Evolutionary conservation across 2,888 invertebrate species (phyloP).

Genomic region (Norana najaformis): DNA sequence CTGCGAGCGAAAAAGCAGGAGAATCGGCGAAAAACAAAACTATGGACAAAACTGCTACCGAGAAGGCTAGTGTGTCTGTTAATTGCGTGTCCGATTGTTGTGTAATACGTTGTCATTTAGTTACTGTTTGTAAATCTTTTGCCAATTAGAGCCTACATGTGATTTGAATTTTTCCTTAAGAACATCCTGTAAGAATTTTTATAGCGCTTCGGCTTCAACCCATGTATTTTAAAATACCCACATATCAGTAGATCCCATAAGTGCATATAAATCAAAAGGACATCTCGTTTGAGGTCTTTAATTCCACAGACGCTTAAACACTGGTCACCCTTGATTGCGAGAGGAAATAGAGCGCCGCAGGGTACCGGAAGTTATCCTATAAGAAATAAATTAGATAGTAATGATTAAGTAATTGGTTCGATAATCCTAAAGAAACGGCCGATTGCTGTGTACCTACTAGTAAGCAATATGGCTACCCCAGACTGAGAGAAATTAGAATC

Average conservation of each 20-base stretch:
- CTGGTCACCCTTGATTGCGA: too few species aligned
- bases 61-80: background rate
- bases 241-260: background rate
- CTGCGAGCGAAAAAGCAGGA: background rate
- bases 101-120: background rate
- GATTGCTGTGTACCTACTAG: too few species aligned
- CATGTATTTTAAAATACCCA: background rate
- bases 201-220: background rate
- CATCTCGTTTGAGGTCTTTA: too few species aligned
- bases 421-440: too few species aligned
- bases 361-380: too few species aligned
- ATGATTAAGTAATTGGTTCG: too few species aligned
- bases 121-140: background rate
- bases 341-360: too few species aligned
- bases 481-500: too few species aligned
- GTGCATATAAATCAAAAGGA: too few species aligned
- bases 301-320: too few species aligned
- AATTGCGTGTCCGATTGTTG: background rate
- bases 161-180: background rate
- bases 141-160: background rate
- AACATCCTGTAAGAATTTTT: background rate
- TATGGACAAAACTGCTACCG: conserved; percentile 13
- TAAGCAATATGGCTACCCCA: too few species aligned
- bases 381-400: too few species aligned
- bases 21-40: background rate